Evolutionary conservation across 53 echinoderm and acorn worm species (phyloP).

Genomic region (Actinopyga echinites): DNA sequence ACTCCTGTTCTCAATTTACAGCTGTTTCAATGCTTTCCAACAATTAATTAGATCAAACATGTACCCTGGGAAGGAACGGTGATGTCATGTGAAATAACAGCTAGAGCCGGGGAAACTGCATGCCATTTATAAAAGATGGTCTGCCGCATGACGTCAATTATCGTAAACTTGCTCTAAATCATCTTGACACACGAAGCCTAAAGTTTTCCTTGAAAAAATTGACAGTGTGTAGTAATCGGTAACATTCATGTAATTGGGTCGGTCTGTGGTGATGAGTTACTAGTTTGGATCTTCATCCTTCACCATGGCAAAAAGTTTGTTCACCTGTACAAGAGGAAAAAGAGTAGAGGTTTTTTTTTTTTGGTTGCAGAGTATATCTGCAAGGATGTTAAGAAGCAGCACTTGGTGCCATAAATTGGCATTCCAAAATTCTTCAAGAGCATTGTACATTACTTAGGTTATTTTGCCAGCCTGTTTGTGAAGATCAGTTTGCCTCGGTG

Average conservation of each 20-base stretch:
- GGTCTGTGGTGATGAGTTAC: conserved; percentile 1
- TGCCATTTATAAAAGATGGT: conserved; percentile 7
- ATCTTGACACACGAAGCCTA: conserved; percentile 22
- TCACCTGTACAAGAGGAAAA: background rate
- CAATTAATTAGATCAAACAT: conserved; percentile 37
- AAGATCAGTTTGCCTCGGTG: conserved; percentile 27
- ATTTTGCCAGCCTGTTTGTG: conserved; percentile 29
- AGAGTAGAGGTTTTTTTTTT: background rate
- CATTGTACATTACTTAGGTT: conserved; percentile 11
- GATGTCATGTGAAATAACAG: conserved; percentile 23
- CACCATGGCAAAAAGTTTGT: conserved; percentile 21
- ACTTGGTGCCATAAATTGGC: conserved; percentile 19
- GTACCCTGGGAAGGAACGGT: conserved; percentile 14
- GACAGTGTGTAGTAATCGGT: conserved; percentile 31
- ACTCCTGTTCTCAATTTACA: conserved; percentile 32
- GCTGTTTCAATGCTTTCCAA: conserved; percentile 31
- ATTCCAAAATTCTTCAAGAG: conserved; percentile 31
- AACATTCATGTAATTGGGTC: conserved; percentile 40
- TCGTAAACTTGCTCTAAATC: conserved; percentile 39
- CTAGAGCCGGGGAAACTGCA: background rate
- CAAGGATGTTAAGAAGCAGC: background rate
- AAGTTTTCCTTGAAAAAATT: conserved; percentile 31
- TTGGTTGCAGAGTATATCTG: background rate
- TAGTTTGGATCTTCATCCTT: background rate
- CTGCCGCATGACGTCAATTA: conserved; percentile 38